Conservation (phyloP, 2,888 invertebrate genomes). For the Lithophane semibrunnea region DNA sequence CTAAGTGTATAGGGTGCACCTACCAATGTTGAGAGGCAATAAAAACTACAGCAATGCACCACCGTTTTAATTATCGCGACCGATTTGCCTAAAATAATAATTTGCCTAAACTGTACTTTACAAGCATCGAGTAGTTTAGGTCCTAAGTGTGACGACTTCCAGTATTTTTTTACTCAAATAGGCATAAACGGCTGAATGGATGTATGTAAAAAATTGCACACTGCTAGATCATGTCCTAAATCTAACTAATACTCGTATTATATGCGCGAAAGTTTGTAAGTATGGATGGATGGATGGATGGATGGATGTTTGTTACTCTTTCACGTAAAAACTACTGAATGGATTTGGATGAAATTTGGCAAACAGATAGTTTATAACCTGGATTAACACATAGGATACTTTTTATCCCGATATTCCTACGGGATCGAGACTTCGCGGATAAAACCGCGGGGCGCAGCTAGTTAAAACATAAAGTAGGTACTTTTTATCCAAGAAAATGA, state of each 20-base stretch:
- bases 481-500: background rate
- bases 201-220: background rate
- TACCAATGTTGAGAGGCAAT: background rate
- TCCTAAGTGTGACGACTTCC: background rate
- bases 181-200: background rate
- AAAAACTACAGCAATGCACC: background rate
- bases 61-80: background rate
- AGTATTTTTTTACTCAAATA: background rate
- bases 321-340: too few species aligned
- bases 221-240: background rate
- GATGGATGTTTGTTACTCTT: too few species aligned
- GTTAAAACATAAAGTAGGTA: background rate
- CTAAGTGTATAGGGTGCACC: background rate
- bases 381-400: too few species aligned
- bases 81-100: background rate
- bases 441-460: too few species aligned
- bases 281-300: too few species aligned
- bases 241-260: too few species aligned
- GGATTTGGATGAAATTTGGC: too few species aligned
- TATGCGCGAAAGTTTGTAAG: too few species aligned
- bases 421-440: too few species aligned
- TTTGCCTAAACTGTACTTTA: background rate
- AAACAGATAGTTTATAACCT: too few species aligned
- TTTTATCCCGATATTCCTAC: too few species aligned
- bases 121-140: background rate